Evolutionary conservation across 1,140 invertebrate species (phyloP).

Genomic region (Epicauta chinensis): DNA sequence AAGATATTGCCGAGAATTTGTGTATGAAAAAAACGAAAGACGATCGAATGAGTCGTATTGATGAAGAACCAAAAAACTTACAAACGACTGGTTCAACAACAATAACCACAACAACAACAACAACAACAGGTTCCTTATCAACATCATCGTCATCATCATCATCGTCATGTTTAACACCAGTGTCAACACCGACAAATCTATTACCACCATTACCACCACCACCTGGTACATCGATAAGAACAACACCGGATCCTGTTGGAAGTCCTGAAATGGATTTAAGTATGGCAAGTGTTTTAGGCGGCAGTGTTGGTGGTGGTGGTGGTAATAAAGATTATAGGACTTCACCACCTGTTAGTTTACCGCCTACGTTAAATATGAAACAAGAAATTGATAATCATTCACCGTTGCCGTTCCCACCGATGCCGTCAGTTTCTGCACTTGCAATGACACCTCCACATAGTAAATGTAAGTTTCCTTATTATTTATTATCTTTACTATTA

Average conservation of each 20-base stretch:
- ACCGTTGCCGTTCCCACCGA: constrained; percentile 56
- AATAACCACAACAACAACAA: too few relatives aligned
- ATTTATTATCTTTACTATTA: neutral
- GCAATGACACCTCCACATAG: constrained; percentile 70
- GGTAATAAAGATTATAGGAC: constrained; percentile 37
- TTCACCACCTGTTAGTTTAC: constrained; percentile 50
- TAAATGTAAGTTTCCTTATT: constrained; percentile 50
- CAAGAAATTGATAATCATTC: constrained; percentile 49
- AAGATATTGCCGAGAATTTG: constrained; percentile 44
- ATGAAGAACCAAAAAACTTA: constrained; percentile 2
- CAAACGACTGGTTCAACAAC: too few relatives aligned
- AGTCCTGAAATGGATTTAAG: constrained; percentile 46
- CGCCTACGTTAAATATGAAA: constrained; percentile 44
- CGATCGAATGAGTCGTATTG: constrained; percentile 7
- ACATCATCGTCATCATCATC: neutral
- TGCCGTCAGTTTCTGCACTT: constrained; percentile 66
- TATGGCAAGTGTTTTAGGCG: constrained; percentile 27
- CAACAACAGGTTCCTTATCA: too few relatives aligned
- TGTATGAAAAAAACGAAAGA: constrained; percentile 44
- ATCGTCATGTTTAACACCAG: neutral
- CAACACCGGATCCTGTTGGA: constrained; percentile 42
- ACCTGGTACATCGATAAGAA: constrained; percentile 13
- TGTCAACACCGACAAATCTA: too few relatives aligned
- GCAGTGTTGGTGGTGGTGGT: neutral
- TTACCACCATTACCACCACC: too few relatives aligned